Evolutionary conservation across 2,113 vertebrate genomes (phyloP).

Genomic region (Psephotus haematonotus): DNA sequence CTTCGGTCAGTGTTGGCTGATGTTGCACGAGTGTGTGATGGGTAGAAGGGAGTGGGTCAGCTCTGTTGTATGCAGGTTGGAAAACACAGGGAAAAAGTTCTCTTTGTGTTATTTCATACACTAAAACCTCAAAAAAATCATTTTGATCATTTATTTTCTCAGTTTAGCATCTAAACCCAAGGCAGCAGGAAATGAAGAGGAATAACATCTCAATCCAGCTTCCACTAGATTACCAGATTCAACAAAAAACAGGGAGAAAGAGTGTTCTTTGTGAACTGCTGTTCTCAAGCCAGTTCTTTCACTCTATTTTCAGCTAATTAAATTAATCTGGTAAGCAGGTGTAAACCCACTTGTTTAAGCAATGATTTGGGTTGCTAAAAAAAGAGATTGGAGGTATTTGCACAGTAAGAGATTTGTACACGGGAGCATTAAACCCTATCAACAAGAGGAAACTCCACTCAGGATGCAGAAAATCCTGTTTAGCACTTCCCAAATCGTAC

Average conservation of each 20-base stretch:
- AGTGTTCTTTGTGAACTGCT: slow-evolving; percentile 59
- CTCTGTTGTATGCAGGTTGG: background rate
- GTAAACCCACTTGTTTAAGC: slow-evolving; percentile 81
- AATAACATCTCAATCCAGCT: background rate
- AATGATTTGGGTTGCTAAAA: slow-evolving; percentile 73
- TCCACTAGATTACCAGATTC: background rate
- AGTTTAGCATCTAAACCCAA: background rate
- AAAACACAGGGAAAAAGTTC: background rate
- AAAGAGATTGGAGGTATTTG: slow-evolving; percentile 47
- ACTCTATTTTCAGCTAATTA: slow-evolving; percentile 81
- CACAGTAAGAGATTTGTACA: slow-evolving; percentile 56
- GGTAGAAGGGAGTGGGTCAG: background rate
- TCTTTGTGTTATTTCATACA: background rate
- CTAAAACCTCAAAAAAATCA: background rate
- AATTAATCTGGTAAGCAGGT: slow-evolving; percentile 89
- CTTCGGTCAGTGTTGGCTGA: accelerated
- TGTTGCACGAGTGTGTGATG: accelerated
- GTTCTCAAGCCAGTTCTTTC: slow-evolving; percentile 72
- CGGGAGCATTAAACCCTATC: slow-evolving; percentile 61
- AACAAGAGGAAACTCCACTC: slow-evolving; percentile 61
- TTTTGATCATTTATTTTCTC: background rate
- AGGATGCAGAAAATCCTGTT: slow-evolving; percentile 73
- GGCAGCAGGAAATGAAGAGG: background rate
- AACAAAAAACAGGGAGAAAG: background rate
- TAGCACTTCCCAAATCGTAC: slow-evolving; percentile 53